These are phyloP conservation scores for Machimus rusticus DNA, from an alignment of 2,888 invertebrate genomes.

Conservation along the genomic window DNA sequence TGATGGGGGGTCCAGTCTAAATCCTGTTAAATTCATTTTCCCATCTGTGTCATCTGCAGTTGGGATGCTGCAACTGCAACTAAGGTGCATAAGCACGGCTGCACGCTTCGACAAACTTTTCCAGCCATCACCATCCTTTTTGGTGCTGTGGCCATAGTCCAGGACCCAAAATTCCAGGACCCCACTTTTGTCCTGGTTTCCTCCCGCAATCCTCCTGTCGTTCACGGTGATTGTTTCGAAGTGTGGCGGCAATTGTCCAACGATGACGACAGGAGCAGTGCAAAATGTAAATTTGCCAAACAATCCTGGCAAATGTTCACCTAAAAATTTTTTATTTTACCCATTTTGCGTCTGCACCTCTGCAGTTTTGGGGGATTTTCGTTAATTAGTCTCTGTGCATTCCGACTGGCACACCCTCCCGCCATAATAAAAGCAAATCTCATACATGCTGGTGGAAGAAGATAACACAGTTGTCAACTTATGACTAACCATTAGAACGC, in stretches of 20 bases:
- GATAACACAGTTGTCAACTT: neutral
- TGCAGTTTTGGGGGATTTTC: neutral
- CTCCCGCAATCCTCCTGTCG: neutral
- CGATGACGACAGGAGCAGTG: neutral
- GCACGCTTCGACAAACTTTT: constrained; percentile 10
- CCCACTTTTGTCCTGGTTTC: neutral
- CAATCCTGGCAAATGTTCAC: neutral
- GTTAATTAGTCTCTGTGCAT: neutral
- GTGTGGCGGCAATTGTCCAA: neutral
- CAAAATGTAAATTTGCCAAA: neutral
- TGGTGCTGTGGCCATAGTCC: neutral
- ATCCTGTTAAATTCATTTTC: constrained; percentile 22
- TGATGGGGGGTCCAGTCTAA: neutral
- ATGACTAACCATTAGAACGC: neutral
- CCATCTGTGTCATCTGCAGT: constrained; percentile 13
- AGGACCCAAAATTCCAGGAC: neutral
- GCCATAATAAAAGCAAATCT: too few relatives aligned
- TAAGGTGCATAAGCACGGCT: neutral
- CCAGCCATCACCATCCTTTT: neutral
- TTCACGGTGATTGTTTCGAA: neutral
- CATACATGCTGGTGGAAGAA: neutral
- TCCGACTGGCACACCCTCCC: neutral
- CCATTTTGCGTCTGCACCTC: neutral
- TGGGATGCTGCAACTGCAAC: neutral
- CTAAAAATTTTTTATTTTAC: neutral